Evolutionary conservation across 2,888 invertebrate species (phyloP).

Genomic region (Andrena fulva): DNA sequence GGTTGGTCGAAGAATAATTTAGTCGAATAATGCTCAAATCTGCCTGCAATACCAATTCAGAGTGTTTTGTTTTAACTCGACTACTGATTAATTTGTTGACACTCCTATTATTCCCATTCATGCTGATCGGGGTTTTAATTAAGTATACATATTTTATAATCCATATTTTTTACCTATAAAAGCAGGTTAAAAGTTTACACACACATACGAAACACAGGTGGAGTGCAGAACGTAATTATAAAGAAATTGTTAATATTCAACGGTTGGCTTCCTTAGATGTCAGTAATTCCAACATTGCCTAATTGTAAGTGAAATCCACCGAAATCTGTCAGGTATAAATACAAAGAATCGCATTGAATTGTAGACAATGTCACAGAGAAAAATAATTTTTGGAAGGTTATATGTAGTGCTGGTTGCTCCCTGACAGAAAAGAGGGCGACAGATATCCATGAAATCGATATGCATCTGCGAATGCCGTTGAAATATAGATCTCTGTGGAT

Average conservation of each 20-base stretch:
- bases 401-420: slow-evolving; percentile 15
- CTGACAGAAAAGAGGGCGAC: not conserved
- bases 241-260: not conserved
- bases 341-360: too few relatives aligned
- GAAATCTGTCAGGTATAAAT: not conserved
- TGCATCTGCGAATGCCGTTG: not conserved
- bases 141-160: too few relatives aligned
- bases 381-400: not conserved
- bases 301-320: not conserved
- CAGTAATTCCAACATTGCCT: not conserved
- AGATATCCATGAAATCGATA: slow-evolving; percentile 11
- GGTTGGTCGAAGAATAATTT: too few relatives aligned
- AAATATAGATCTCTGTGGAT: not conserved
- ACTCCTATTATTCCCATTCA: too few relatives aligned
- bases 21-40: too few relatives aligned
- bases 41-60: too few relatives aligned
- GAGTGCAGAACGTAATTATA: not conserved
- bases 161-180: not conserved
- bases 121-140: too few relatives aligned
- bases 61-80: too few relatives aligned
- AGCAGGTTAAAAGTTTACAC: not conserved
- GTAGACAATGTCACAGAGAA: not conserved
- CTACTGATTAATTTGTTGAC: too few relatives aligned
- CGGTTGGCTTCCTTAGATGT: not conserved
- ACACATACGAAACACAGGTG: not conserved